Evolutionary conservation across 2,113 vertebrate genomes (phyloP), one percentile per base, ranked within the genome.

Genomic region (Platycercus adscitus): DNA sequence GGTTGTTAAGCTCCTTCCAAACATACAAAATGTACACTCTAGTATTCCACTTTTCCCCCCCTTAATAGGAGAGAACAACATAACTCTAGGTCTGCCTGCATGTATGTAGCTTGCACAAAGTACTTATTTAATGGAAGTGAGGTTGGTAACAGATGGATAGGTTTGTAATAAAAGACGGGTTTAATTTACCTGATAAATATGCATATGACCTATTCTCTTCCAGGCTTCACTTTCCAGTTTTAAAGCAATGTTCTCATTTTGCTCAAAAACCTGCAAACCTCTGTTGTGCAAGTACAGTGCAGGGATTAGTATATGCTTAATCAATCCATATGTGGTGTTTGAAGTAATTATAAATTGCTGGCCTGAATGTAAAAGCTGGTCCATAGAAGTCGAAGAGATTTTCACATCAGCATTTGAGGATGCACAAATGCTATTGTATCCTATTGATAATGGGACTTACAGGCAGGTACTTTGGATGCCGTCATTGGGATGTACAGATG

Each of bases 271-370:
- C 49, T 71, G 17, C 28, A 69, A 65, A 43, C 41, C 17, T 81
- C 39, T 55, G 7, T 66, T 79, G 41, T 56, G 25, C 41, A 81
- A 73, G 28, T 79, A 58, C n/a, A 71, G 76, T n/a, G 63, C 44
- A 60, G 50, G 46, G 44, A 83, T 91, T 81, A 89, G 43, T 53
- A 29, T 70, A n/a, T 37, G 31, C 25, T 86, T 90, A 69, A 86
- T 85, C 65, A 72, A 88, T 68, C 87, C 33, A 31, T 86, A 79
- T 24, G 43, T 47, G 19, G 25, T 87, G 4, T 56, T 63, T 77
- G 64, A 72, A 79, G 39, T 91, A 75, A 89, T 87, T 93, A 61
- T 29, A 88, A 92, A 78, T 93, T 90, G 78, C 86, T 95, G 72
- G 41, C 37, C 56, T 76, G 61, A 76, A 55, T 63, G 69, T 55